These are phyloP conservation scores for Orestias chungarensis DNA, from an alignment of 2,797 vertebrate species.

Conservation along the genomic window DNA sequence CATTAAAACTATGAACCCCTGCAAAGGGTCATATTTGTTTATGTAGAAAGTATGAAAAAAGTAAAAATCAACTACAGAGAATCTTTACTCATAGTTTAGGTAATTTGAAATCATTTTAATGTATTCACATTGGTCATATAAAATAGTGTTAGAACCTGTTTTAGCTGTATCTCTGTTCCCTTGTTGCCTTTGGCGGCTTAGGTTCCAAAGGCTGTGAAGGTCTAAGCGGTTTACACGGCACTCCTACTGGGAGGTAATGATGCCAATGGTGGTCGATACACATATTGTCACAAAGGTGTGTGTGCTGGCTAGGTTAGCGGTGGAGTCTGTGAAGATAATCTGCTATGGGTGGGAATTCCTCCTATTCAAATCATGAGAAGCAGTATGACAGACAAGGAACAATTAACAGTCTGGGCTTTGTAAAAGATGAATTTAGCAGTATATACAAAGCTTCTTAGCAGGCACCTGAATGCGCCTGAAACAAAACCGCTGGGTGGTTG, in stretches of 20 bases:
- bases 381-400: constrained; percentile 58
- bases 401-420: constrained; percentile 64
- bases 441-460: constrained; percentile 68
- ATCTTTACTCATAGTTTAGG: background rate
- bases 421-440: constrained; percentile 57
- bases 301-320: constrained; percentile 48
- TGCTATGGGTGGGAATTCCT: constrained; percentile 49
- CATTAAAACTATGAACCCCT: background rate
- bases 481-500: constrained; percentile 45
- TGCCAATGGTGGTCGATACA: constrained; percentile 39
- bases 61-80: background rate
- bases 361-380: constrained; percentile 63
- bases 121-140: background rate
- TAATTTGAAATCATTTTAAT: background rate
- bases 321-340: constrained; percentile 55
- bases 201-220: constrained; percentile 55
- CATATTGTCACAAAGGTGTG: constrained; percentile 45
- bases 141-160: constrained; percentile 5
- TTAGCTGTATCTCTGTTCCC: constrained; percentile 17
- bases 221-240: constrained; percentile 69
- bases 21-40: background rate
- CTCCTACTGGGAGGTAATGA: constrained; percentile 58
- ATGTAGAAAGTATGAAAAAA: background rate
- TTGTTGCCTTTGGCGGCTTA: constrained; percentile 36
- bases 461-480: constrained; percentile 40